These are phyloP conservation scores for Enteromius paludinosus DNA, from an alignment of 2,797 vertebrate species.

Conservation along the genomic window DNA sequence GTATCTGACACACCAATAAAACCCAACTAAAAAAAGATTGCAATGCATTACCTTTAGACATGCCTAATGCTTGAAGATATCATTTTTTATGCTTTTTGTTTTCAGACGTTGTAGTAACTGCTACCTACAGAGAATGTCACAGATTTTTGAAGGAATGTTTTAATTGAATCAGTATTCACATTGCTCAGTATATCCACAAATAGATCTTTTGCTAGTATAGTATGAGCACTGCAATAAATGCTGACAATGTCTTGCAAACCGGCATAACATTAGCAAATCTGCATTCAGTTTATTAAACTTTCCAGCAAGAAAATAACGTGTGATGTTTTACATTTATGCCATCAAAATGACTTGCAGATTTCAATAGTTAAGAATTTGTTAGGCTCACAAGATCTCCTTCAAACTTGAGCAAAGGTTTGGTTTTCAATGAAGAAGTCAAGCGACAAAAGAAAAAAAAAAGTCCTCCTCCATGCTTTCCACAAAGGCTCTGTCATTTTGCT, in stretches of 20 bases:
- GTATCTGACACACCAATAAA: slow-evolving; percentile 62
- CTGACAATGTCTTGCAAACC: slow-evolving; percentile 59
- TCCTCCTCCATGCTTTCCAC: slow-evolving; percentile 25
- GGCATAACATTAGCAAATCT: background rate
- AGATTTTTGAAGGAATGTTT: background rate
- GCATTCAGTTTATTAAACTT: slow-evolving; percentile 67
- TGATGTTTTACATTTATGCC: slow-evolving; percentile 64
- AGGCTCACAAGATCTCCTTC: background rate
- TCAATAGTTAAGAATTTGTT: background rate
- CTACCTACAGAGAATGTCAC: slow-evolving; percentile 44
- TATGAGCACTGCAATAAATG: background rate
- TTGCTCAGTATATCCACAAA: background rate
- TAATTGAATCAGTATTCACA: background rate
- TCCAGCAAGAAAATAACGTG: slow-evolving; percentile 6
- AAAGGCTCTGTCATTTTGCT: slow-evolving; percentile 46
- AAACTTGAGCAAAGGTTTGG: slow-evolving; percentile 36
- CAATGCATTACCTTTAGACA: slow-evolving; percentile 62
- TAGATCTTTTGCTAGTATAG: background rate
- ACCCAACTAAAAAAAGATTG: slow-evolving; percentile 40
- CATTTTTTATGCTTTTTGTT: too few relatives aligned
- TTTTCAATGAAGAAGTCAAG: slow-evolving; percentile 41
- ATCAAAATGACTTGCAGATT: slow-evolving; percentile 21
- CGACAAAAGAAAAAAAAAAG: slow-evolving; percentile 12
- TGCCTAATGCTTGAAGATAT: background rate
- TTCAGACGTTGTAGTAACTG: slow-evolving; percentile 65